These are phyloP conservation scores for Semicossyphus pulcher DNA, from an alignment of 2,113 vertebrate species.

Conservation along the genomic window DNA sequence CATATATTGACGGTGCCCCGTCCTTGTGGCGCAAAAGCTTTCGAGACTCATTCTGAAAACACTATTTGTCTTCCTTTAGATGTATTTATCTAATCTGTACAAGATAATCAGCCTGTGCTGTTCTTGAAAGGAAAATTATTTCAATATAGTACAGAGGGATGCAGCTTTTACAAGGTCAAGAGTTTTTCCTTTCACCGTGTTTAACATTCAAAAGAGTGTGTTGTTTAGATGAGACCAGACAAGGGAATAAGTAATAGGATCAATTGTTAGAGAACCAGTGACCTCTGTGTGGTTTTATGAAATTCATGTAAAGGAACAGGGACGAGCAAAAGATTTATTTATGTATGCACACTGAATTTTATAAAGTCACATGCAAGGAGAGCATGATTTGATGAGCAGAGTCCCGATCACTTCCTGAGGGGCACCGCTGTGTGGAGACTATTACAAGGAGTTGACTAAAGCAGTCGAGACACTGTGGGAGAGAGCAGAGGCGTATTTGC, in stretches of 20 bases:
- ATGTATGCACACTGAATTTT: constrained; percentile 34
- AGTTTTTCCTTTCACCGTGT: constrained; percentile 25
- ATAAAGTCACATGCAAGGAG: constrained; percentile 38
- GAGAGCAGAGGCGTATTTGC: constrained; percentile 55
- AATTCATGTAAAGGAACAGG: constrained; percentile 36
- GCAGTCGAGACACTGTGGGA: constrained; percentile 42
- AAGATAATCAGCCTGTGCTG: constrained; percentile 41
- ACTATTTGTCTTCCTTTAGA: constrained; percentile 33
- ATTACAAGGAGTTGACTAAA: constrained; percentile 44
- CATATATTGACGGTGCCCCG: constrained; percentile 37
- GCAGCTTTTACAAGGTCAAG: constrained; percentile 66
- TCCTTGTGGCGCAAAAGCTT: constrained; percentile 38
- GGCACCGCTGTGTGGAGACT: constrained; percentile 6
- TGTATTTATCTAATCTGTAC: constrained; percentile 55
- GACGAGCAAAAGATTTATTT: constrained; percentile 43
- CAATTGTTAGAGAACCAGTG: constrained; percentile 36
- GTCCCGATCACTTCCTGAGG: constrained; percentile 23
- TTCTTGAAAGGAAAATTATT: constrained; percentile 47
- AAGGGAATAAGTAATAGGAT: constrained; percentile 44
- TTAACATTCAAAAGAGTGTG: constrained; percentile 57
- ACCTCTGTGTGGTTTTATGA: constrained; percentile 55
- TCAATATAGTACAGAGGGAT: constrained; percentile 32
- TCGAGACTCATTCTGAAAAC: constrained; percentile 37
- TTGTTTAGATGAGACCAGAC: constrained; percentile 51
- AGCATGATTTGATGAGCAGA: constrained; percentile 38